Base-by-base conservation (phyloP, 2,113 vertebrate genomes). In the Archocentrus centrarchus region DNA sequence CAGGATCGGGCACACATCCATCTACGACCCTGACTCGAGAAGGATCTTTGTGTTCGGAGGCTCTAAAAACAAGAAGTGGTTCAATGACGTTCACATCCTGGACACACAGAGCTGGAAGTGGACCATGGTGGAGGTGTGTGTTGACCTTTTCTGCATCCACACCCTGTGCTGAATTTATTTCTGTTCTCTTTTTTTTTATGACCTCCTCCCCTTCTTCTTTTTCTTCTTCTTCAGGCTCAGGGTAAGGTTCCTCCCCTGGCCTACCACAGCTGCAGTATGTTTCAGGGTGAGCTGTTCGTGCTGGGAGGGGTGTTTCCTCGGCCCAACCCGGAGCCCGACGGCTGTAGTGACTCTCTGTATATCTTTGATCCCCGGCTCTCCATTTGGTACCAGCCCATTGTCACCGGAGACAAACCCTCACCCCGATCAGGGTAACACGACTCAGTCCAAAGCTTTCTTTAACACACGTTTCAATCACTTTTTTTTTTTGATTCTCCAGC, bases 331-430 rank as follows among this genome's bases (percentile, higher is more conserved):
- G 79, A 95, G 68, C 95, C 95, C 0, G 96, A 97, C 61, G 94
- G 95, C 87, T 97, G 96, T 93, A 97, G 96, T 11, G 94, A 96
- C 90, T 95, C 93, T 0, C 91, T 97, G 35, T 96, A 97, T 81
- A 97, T 97, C 88, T 97, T 97, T 50, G 95, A 96, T 78, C 96
- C 96, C 13, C 84, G 96, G 64, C 94, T 96, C 84, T 95, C 96
- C 87, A 97, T 97, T 86, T 97, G 96, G 96, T 97, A 97, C 88
- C 95, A 96, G 89, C 96, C 96, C 30, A 96, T 97, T 11, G 95
- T 97, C 66, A 95, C 93, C 0, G 96, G 96, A 7, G 87, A 94
- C 62, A 89, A 79, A 11, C 96, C 96, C 10, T 90, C 96, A 18
- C 93, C 96, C 6, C 96, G 96, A 73, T 97, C 96, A 70, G 96